A percentile compares a stretch with the other conserved stretches of the same genome.
Evolutionary conservation across 2,113 vertebrate species (phyloP).

Genomic region (Burhinus oedicnemus): DNA sequence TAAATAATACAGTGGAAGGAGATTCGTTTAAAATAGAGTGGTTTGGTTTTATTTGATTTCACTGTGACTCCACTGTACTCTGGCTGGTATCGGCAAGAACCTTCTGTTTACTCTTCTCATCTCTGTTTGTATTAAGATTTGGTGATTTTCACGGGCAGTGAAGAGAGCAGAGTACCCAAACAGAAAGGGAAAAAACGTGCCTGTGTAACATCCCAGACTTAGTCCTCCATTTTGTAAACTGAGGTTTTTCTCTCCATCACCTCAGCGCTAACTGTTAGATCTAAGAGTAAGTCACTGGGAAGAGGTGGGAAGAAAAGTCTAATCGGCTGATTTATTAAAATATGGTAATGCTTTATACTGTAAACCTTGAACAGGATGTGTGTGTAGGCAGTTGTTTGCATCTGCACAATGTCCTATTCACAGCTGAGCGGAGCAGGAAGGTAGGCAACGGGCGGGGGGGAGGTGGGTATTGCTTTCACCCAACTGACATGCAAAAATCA

Average conservation of each 20-base stretch:
- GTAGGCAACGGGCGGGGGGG: not conserved
- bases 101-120: not conserved
- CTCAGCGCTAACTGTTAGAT: not conserved
- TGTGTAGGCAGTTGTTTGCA: constrained; percentile 41
- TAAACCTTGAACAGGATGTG: constrained; percentile 34
- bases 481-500: not conserved
- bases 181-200: not conserved
- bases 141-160: not conserved
- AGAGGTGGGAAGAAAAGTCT: not conserved
- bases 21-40: not conserved
- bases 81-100: not conserved
- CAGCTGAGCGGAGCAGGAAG: not conserved
- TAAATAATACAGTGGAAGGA: not conserved
- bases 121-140: not conserved
- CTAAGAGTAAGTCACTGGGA: not conserved
- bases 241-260: not conserved
- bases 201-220: not conserved
- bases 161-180: not conserved
- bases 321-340: constrained; percentile 28
- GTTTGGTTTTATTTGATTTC: not conserved
- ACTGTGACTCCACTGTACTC: not conserved
- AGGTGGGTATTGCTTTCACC: not conserved
- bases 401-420: not conserved
- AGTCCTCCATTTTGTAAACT: not conserved
- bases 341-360: not conserved